A percentile compares a stretch with the other conserved stretches of the same genome.
phyloP scores from a whole-genome alignment of 2,113 vertebrate species.

The Agelaius tricolor region DNA sequence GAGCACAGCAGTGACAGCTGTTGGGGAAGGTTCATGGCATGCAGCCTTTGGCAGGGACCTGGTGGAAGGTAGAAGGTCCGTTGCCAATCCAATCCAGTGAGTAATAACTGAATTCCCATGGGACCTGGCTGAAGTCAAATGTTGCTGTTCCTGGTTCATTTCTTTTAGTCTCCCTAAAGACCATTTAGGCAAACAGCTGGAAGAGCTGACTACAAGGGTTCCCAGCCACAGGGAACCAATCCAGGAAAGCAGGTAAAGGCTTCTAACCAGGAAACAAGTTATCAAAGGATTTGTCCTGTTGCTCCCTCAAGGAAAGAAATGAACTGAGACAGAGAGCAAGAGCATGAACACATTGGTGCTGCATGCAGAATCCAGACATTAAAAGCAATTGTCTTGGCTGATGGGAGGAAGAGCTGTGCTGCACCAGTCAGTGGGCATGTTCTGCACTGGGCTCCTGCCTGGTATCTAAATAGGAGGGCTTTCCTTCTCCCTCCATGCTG shows the following conservation, averaged over 20 bases:
- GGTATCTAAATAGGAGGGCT: neutral
- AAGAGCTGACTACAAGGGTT: conserved; percentile 65
- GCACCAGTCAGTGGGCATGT: neutral
- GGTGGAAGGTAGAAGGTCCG: conserved; percentile 53
- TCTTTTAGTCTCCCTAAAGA: conserved; percentile 76
- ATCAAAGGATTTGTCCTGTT: neutral
- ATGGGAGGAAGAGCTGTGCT: neutral
- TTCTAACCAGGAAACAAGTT: conserved; percentile 26
- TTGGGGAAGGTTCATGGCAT: conserved; percentile 79
- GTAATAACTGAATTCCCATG: conserved; percentile 73
- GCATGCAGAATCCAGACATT: neutral
- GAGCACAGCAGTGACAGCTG: conserved; percentile 74
- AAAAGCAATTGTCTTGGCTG: neutral
- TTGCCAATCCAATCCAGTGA: conserved; percentile 74
- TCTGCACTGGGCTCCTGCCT: neutral
- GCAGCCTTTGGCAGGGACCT: conserved; percentile 80
- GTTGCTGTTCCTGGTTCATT: conserved; percentile 79
- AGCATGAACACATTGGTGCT: neutral
- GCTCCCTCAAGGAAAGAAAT: neutral
- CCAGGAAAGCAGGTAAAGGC: conserved; percentile 60
- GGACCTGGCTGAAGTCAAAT: conserved; percentile 71
- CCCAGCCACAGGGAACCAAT: conserved; percentile 39
- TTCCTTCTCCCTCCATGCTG: neutral
- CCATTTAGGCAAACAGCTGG: conserved; percentile 73
- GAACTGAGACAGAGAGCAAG: neutral